Evolutionary conservation across 2,888 invertebrate species (phyloP).

Genomic region (Oeneis ivallda): DNA sequence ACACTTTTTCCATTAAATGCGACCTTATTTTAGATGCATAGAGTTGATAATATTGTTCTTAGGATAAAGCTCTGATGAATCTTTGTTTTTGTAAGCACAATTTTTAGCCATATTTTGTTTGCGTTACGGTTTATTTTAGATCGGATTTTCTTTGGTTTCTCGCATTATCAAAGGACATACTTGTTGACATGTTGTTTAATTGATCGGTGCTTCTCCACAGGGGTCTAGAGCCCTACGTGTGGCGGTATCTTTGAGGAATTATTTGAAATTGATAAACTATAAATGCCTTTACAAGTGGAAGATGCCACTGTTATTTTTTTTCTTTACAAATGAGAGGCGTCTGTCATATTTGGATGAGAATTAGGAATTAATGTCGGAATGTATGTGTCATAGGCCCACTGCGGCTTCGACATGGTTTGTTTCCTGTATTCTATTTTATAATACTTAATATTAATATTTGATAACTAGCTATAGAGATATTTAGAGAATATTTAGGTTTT

Average conservation of each 20-base stretch:
- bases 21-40: conserved; percentile 36
- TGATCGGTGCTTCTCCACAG: conserved; percentile 79
- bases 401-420: conserved; percentile 1
- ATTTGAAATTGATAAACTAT: conserved; percentile 79
- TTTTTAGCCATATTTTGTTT: conserved; percentile 61
- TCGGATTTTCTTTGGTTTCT: conserved; percentile 53
- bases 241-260: conserved; percentile 77
- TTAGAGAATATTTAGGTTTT: too few relatives aligned
- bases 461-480: neutral
- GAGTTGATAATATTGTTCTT: conserved; percentile 27
- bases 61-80: conserved; percentile 30
- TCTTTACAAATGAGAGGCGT: conserved; percentile 47
- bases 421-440: neutral
- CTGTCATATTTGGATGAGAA: conserved; percentile 50
- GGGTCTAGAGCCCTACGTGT: conserved; percentile 70
- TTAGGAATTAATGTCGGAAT: conserved; percentile 36
- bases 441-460: neutral
- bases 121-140: conserved; percentile 66
- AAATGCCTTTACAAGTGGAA: conserved; percentile 74
- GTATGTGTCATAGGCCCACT: conserved; percentile 23
- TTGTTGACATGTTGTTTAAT: conserved; percentile 82
- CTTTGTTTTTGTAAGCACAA: conserved; percentile 52
- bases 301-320: conserved; percentile 77
- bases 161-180: conserved; percentile 76
- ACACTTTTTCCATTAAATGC: conserved; percentile 10